A percentile compares a stretch with the other conserved stretches of the same genome.
Evolutionary conservation across 2,888 invertebrate genomes (phyloP).

Genomic region (Ochropacha duplaris): DNA sequence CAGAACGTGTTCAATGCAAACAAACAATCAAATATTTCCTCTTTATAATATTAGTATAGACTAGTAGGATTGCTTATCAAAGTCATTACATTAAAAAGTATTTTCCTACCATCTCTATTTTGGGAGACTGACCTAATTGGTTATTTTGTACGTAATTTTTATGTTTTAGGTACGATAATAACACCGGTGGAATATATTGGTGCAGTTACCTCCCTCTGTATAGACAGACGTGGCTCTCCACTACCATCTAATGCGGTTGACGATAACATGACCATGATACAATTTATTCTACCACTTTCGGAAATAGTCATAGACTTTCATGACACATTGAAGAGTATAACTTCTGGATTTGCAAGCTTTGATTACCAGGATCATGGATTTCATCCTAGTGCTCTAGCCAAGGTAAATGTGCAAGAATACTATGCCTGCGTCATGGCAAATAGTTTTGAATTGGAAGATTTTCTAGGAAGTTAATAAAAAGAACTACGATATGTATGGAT

Average conservation of each 20-base stretch:
- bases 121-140: too few relatives aligned
- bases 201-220: constrained; percentile 87
- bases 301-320: constrained; percentile 98
- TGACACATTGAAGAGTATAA: constrained; percentile 93
- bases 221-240: constrained; percentile 86
- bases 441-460: too few relatives aligned
- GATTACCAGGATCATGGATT: constrained; percentile 96
- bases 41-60: too few relatives aligned
- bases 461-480: too few relatives aligned
- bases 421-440: too few relatives aligned
- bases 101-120: too few relatives aligned
- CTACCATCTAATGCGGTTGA: constrained; percentile 90
- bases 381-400: constrained; percentile 88
- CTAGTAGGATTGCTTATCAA: too few relatives aligned
- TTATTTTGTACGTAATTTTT: neutral
- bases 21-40: too few relatives aligned
- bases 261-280: constrained; percentile 90
- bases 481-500: too few relatives aligned
- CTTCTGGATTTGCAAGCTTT: constrained; percentile 97
- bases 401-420: constrained; percentile 87
- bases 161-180: constrained; percentile 90
- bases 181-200: constrained; percentile 90
- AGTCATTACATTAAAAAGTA: too few relatives aligned
- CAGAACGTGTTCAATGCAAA: too few relatives aligned
- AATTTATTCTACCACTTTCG: constrained; percentile 93